Evolutionary conservation across 1,140 invertebrate species (phyloP), one percentile per base, ranked within the genome.

Genomic region (Eumeta japonica): DNA sequence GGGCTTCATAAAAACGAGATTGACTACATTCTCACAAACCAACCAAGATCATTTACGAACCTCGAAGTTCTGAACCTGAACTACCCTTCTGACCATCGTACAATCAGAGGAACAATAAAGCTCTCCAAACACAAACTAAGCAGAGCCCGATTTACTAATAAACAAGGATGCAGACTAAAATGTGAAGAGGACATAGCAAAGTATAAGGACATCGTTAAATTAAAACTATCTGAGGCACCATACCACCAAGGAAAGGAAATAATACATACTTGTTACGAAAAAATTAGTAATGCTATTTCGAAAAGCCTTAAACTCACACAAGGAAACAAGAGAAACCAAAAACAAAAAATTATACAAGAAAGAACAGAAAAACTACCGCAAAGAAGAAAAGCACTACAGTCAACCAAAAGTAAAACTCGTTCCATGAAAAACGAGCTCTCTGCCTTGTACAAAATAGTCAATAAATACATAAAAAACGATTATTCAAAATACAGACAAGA

Each of bases 21-120:
- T n/a, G n/a, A n/a, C n/a, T n/a, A n/a, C n/a, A n/a, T n/a, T n/a
- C n/a, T n/a, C n/a, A n/a, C 52, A 29, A 51, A 45, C 28, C 13
- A 10, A 33, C 41, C 36, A 11, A 16, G 14, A 13, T 1, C 43
- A 2, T 44, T 50, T 27, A 9, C 41, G 36, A 43, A 47, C 27
- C 41, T 50, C 37, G 39, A 43, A 32, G 35, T 41, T 11, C 33
- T 53, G 11, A 50, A 50, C 27, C 15, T 45, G 12, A 50, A 34
- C 11, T 50, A 41, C 29, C 44, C 47, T 14, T 44, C 39, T 9
- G 48, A 50, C 19, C 48, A 50, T 24, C 43, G 41, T 12, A 37
- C 32, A 24, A 2, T 50, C 24, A 45, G 42, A 43, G 40, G 38
- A n/a, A 45, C 36, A 18, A 40, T 41, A 20, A 13, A 43, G 38